phyloP scores from a whole-genome alignment of 2,113 vertebrate species.

The Bettongia penicillata region DNA sequence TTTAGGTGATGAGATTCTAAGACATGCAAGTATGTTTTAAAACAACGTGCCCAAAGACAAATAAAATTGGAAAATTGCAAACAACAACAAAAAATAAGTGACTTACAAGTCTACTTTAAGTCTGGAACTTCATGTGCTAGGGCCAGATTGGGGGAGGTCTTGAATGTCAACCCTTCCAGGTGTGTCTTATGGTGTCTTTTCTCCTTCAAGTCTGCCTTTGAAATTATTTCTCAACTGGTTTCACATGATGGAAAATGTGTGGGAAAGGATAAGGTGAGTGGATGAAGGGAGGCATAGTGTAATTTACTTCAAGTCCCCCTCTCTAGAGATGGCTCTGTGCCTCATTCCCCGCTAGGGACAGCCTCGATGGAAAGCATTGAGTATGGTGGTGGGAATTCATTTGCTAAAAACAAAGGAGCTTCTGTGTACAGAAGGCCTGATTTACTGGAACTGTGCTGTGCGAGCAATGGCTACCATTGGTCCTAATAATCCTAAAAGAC shows the following conservation, averaged over 20 bases:
- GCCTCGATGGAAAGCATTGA: background rate
- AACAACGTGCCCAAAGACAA: background rate
- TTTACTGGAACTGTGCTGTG: constrained; percentile 29
- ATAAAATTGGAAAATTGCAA: background rate
- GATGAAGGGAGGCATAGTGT: background rate
- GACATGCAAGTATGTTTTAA: background rate
- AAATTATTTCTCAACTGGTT: background rate
- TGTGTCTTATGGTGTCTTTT: background rate
- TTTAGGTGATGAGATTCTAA: background rate
- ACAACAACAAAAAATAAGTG: background rate
- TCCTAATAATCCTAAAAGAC: background rate
- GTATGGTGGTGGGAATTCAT: background rate
- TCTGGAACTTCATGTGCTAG: background rate
- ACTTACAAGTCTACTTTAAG: background rate
- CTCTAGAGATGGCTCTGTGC: background rate
- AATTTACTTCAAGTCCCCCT: background rate
- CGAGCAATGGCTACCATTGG: background rate
- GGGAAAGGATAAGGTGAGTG: background rate
- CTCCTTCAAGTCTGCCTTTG: background rate
- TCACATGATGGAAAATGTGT: background rate
- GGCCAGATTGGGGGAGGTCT: background rate
- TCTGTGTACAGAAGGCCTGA: background rate
- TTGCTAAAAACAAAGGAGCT: background rate
- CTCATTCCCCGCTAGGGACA: background rate
- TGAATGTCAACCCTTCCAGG: background rate